Base-by-base conservation (phyloP, 2,888 invertebrate species). In the Arctia plantaginis region DNA sequence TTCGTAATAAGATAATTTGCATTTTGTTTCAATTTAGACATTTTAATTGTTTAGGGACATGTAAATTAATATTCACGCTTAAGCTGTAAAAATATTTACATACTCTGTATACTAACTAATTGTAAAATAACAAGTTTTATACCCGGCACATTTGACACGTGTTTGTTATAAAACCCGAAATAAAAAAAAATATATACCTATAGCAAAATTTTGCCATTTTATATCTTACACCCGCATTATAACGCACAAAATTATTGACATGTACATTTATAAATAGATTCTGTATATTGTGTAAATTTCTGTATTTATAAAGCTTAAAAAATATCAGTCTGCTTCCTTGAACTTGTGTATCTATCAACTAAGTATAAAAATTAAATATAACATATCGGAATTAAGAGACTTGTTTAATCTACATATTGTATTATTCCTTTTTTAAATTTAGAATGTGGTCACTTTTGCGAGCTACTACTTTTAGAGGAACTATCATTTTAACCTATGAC, bases 1-100 rank as follows among this genome's bases (percentile, higher is more conserved):
- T 93, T 91, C 88, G 88, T 86, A 87, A 83, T 93, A 92, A 92
- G 90, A 87, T 89, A 65, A 64, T 92, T 93, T 93, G 93, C 94
- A 94, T 95, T 95, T 89, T 91, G 89, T 88, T 91, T 80, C 72
- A 84, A 72, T 59, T 91, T 90, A 90, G 89, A 90, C 84, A 91
- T 92, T 91, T 86, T 91, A 92, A 90, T 91, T 88, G 77, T 90
- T 88, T 90, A 92, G 89, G 87, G 86, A 90, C 85, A 82, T 92
- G 90, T 93, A 91, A 90, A 91, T 90, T 85, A 89, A 88, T 90
- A 87, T 84, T 85, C 82, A 90, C 87, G 87, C 88, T 91, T 91
- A 92, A 90, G 89, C 88, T 90, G 83, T 91, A 88, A 90, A 90
- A 85, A 85, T 88, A 83, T 87, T 82, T 81, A 86, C 66, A 77